Percentiles rank a stretch among this genome's conserved stretches.
These are phyloP conservation scores for Noctuana brunneofusca DNA, from an alignment of 2,888 invertebrate species.

Conservation along the genomic window DNA sequence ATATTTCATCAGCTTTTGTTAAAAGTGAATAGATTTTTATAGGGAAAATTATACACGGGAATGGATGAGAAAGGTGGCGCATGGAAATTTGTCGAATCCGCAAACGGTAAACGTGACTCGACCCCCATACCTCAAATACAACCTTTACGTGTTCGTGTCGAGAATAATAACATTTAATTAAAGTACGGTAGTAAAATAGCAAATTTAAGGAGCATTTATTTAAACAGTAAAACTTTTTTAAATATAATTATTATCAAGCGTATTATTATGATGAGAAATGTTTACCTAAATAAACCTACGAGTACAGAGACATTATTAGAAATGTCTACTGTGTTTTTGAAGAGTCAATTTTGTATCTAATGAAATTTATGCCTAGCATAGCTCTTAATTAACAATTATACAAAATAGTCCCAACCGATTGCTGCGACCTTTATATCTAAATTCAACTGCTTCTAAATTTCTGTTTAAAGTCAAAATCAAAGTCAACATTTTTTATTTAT, in stretches of 20 bases:
- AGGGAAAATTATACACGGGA: neutral
- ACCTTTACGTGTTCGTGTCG: constrained; percentile 11
- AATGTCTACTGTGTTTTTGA: no score
- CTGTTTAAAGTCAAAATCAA: no score
- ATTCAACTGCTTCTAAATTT: no score
- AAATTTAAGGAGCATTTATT: neutral
- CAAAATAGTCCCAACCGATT: no score
- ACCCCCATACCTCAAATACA: constrained; percentile 12
- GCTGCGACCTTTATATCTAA: no score
- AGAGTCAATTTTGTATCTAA: no score
- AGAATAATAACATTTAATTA: constrained; percentile 19
- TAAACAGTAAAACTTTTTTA: neutral
- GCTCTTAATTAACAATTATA: no score
- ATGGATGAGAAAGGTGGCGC: neutral
- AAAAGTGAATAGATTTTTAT: neutral
- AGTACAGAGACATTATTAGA: no score
- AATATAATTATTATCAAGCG: neutral
- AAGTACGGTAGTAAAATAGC: neutral
- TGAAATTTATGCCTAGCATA: no score
- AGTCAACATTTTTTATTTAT: no score
- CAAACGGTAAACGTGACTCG: constrained; percentile 13
- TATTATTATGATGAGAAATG: neutral
- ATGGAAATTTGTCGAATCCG: constrained; percentile 13
- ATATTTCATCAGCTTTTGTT: no score
- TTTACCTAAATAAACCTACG: neutral